A percentile compares a stretch with the other conserved stretches of the same genome.
These are phyloP conservation scores for Dipus sagitta DNA, from an alignment of 2,797 vertebrate genomes.

Conservation along the genomic window DNA sequence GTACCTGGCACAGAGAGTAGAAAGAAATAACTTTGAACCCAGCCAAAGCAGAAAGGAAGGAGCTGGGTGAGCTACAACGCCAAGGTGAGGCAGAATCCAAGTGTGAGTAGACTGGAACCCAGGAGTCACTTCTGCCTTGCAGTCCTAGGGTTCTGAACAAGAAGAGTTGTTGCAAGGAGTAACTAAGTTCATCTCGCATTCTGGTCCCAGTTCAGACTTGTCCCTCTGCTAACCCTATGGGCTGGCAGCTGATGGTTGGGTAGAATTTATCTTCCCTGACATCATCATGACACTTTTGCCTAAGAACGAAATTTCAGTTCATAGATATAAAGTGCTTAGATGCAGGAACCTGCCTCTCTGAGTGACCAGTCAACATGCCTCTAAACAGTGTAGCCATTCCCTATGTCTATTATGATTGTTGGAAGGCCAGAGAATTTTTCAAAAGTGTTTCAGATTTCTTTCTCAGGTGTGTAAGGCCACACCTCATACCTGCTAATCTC, in stretches of 20 bases:
- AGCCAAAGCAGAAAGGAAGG: background rate
- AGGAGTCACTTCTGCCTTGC: background rate
- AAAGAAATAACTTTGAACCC: background rate
- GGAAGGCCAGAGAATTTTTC: background rate
- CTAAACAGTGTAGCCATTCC: too few relatives aligned
- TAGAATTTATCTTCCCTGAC: background rate
- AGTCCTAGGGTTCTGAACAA: background rate
- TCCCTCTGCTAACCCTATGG: background rate
- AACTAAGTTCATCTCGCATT: background rate
- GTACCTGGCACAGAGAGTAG: background rate
- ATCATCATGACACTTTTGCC: constrained; percentile 2
- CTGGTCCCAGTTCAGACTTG: background rate
- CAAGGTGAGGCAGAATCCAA: background rate
- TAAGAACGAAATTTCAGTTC: background rate
- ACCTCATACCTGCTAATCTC: background rate
- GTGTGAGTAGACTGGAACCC: background rate
- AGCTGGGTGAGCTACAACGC: background rate
- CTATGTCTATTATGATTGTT: background rate
- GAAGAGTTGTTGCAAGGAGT: background rate
- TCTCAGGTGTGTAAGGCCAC: background rate
- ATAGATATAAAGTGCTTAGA: background rate
- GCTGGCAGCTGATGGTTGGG: background rate
- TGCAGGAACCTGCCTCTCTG: background rate
- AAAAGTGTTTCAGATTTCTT: background rate
- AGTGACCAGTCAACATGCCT: background rate